Evolutionary conservation across 1,140 invertebrate species (phyloP).

Genomic region (Meloidogyne floridensis): DNA sequence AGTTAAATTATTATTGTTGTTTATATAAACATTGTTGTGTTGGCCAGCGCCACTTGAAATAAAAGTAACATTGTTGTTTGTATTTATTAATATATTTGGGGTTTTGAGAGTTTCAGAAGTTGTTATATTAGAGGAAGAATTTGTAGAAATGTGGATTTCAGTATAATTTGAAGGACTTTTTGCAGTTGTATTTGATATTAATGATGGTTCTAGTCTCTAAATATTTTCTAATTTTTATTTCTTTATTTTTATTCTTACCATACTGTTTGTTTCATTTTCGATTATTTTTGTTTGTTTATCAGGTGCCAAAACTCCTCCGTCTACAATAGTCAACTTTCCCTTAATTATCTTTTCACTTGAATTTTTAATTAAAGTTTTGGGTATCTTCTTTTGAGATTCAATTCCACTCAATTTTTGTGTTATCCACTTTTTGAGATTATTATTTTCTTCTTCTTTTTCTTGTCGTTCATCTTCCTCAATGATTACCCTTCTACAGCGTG

Average conservation of each 20-base stretch:
- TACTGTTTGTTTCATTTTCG: not conserved
- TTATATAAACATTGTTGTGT: not conserved
- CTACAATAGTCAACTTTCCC: not conserved
- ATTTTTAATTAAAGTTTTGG: not conserved
- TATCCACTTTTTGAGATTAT: not conserved
- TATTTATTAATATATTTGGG: conserved; percentile 8
- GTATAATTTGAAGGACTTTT: too few relatives aligned
- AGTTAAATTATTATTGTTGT: not conserved
- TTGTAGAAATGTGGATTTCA: too few relatives aligned
- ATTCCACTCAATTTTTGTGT: not conserved
- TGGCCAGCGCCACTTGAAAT: not conserved
- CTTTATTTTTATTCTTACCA: not conserved
- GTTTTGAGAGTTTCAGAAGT: not conserved
- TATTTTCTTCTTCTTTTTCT: conserved; percentile 19
- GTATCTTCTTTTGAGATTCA: not conserved
- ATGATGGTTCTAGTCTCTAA: too few relatives aligned
- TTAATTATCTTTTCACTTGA: not conserved
- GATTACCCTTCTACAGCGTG: conserved; percentile 50
- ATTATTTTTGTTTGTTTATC: not conserved
- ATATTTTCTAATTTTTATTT: not conserved
- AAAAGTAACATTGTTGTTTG: not conserved
- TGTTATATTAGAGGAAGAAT: too few relatives aligned
- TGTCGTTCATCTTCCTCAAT: conserved; percentile 7
- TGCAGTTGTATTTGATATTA: too few relatives aligned
- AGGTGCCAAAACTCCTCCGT: not conserved